phyloP scores from a whole-genome alignment of 2,113 vertebrate species.

The Nettapus auritus region DNA sequence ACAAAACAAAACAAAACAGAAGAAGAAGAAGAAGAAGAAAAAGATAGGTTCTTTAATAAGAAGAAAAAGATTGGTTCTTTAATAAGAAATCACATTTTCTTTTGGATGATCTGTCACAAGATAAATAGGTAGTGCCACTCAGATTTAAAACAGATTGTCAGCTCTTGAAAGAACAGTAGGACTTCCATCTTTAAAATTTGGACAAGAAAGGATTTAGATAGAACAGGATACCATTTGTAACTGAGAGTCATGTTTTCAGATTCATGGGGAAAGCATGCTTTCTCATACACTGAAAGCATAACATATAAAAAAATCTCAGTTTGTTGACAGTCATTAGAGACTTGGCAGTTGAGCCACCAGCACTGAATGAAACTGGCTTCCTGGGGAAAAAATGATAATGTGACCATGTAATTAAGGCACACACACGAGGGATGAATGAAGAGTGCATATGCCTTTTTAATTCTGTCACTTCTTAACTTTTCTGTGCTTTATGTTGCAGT shows the following conservation, averaged over 20 bases:
- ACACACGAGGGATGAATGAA: not conserved
- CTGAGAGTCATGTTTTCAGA: not conserved
- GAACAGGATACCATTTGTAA: not conserved
- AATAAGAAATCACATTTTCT: accelerated
- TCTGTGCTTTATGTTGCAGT: not conserved
- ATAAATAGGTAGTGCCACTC: not conserved
- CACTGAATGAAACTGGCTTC: not conserved
- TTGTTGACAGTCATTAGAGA: not conserved
- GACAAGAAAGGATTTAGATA: not conserved
- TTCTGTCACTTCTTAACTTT: not conserved
- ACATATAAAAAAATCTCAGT: not conserved
- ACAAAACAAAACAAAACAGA: too few species aligned
- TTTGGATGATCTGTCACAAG: not conserved
- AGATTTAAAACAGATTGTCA: not conserved
- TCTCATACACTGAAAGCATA: not conserved
- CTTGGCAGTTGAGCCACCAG: not conserved
- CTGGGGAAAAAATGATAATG: not conserved
- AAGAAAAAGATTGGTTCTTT: not conserved
- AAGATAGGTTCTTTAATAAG: too few species aligned
- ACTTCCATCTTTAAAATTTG: not conserved
- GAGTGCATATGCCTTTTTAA: not conserved
- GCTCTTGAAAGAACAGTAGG: not conserved
- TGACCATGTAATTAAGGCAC: not conserved
- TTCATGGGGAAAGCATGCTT: not conserved
- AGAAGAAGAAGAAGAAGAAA: too few species aligned